Base-by-base conservation (phyloP, 1,140 invertebrate genomes). In the Bicyclus anynana region DNA sequence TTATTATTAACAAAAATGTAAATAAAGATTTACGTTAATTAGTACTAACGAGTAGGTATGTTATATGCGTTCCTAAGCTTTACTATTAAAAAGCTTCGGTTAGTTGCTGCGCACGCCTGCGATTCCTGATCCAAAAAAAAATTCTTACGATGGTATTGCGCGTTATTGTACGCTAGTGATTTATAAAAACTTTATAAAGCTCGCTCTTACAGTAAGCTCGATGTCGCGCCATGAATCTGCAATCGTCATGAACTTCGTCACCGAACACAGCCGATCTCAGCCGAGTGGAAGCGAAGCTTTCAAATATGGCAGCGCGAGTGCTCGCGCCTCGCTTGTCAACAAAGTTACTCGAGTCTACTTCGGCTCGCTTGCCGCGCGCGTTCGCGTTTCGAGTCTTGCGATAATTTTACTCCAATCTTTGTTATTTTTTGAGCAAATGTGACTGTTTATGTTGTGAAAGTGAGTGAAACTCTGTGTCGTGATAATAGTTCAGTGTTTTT, bases 241-340 rank as follows among this genome's bases (percentile, higher is more conserved):
- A 33, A 12, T 4, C 23, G 18, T 3, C 10, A 44, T 20, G 20
- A 44, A 17, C 40, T 20, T 42, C 26, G 14, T 54, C 40, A 33
- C 59, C 81, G 80, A 78, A 69, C 44, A 50, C 26, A 29, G 14
- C 62, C 84, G 84, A 84, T 48, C 38, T 16, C 12, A n/a, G 52
- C 44, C 84, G 84, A 74, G 72, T 59, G 53, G 29, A 42, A 53
- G 68, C 82, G 84, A 84, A 67, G 72, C 50, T 49, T 62, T 71
- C 59, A 69, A 82, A 84, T 40, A 87, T 87, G 84, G 84, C 79
- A 69, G 72, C 69, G 65, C 59, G 74, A 71, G 72, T 72, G 73
- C 64, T 71, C 52, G 40, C 38, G n/a, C n/a, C n/a, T n/a, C 71
- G 80, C 74, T 85, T 87, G 84, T 85, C 82, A 87, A 87, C 84